Conservation (phyloP, 2,888 invertebrate species). For the Synergus itoensis region DNA sequence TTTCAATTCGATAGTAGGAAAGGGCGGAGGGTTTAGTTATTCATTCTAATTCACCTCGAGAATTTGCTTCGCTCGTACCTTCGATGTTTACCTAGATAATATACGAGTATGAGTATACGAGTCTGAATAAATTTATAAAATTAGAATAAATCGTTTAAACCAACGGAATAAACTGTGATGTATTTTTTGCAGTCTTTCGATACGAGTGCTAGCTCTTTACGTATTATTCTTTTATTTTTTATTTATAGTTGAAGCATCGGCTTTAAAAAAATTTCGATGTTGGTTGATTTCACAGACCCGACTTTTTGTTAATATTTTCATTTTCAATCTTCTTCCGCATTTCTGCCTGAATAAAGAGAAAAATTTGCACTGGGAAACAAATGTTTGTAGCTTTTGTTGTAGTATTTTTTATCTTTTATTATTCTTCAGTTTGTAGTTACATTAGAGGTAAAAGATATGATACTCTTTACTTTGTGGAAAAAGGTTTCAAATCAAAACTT, state of each 20-base stretch:
- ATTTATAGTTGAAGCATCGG: background rate
- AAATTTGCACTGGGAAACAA: too few species aligned
- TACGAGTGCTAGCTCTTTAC: background rate
- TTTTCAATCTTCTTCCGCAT: background rate
- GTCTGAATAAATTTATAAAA: background rate
- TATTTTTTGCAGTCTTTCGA: background rate
- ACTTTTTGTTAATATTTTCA: background rate
- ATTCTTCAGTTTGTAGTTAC: too few species aligned
- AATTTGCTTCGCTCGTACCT: slow-evolving; percentile 14
- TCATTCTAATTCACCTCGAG: slow-evolving; percentile 6
- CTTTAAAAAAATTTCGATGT: background rate
- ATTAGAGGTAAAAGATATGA: too few species aligned
- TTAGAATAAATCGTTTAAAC: background rate
- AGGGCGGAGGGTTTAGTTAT: slow-evolving; percentile 15
- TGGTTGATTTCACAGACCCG: background rate
- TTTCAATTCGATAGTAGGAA: slow-evolving; percentile 27
- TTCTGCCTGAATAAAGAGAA: too few species aligned
- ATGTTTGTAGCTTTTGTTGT: too few species aligned
- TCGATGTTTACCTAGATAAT: slow-evolving; percentile 13
- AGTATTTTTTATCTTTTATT: too few species aligned
- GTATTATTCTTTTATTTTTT: background rate
- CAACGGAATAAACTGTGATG: background rate
- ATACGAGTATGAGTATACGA: background rate
- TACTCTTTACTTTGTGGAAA: background rate
- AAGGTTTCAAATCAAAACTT: background rate